Percentiles rank a stretch among this genome's conserved stretches.
Evolutionary conservation across 2,888 invertebrate genomes (phyloP).

Genomic region (Epirrhoe tristata): DNA sequence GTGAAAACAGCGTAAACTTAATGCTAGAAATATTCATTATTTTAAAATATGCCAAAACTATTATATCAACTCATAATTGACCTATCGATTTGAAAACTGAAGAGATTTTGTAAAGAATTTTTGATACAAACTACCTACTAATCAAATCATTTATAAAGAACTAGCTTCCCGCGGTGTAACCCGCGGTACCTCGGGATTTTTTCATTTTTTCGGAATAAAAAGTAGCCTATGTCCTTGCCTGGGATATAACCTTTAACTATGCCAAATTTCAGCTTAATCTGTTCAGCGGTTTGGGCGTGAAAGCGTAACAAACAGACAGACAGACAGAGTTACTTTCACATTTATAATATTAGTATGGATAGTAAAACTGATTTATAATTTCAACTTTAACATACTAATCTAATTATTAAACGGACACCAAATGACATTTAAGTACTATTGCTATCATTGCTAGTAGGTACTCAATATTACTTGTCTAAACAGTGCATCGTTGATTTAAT

Average conservation of each 20-base stretch:
- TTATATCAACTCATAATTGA: background rate
- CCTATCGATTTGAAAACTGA: background rate
- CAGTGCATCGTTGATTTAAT: constrained; percentile 39
- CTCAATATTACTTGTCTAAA: constrained; percentile 34
- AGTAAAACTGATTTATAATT: constrained; percentile 2
- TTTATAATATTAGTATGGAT: no score
- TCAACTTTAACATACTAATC: constrained; percentile 10
- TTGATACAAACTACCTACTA: background rate
- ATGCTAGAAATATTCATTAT: constrained; percentile 2
- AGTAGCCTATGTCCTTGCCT: no score
- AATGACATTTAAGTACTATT: constrained; percentile 47
- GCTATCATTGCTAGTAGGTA: constrained; percentile 33
- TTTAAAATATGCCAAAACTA: no score
- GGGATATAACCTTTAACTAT: no score
- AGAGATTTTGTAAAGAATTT: background rate
- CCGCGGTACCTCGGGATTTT: no score
- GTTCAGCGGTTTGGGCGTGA: no score
- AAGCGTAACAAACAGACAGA: no score
- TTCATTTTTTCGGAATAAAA: no score
- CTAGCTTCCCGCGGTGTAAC: no score
- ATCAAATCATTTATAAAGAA: background rate
- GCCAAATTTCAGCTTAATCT: no score
- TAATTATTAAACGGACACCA: constrained; percentile 20
- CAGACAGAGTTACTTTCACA: no score
- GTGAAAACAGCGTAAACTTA: constrained; percentile 12